phyloP scores from a whole-genome alignment of 2,113 vertebrate species.

The Tachycineta bicolor region DNA sequence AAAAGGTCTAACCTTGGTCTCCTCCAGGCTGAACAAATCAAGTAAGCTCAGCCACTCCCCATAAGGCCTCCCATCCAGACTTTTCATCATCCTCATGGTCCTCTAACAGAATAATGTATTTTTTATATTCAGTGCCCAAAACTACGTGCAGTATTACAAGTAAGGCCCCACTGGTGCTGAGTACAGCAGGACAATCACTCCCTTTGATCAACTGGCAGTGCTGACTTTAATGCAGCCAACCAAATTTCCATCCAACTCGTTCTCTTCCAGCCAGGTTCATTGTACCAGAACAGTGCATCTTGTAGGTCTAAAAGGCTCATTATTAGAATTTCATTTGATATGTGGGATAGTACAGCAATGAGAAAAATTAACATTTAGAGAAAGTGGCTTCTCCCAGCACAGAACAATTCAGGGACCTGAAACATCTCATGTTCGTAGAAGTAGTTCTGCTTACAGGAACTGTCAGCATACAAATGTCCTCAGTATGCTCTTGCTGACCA shows the following conservation, averaged over 20 bases:
- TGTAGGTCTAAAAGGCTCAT: neutral
- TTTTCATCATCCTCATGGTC: fast-evolving
- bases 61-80: neutral
- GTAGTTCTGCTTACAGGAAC: neutral
- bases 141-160: neutral
- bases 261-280: neutral
- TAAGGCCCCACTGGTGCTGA: neutral
- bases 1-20: neutral
- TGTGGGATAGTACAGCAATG: neutral
- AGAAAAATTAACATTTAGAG: neutral
- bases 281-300: neutral
- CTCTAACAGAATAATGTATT: neutral
- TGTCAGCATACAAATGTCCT: neutral
- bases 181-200: neutral
- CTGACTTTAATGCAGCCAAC: fast-evolving
- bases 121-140: neutral
- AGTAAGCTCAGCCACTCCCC: neutral
- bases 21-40: neutral
- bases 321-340: neutral
- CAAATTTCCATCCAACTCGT: neutral
- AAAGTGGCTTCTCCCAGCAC: neutral
- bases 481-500: neutral
- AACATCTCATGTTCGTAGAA: neutral
- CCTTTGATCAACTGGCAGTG: neutral
- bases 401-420: neutral